A percentile compares a stretch with the other conserved stretches of the same genome.
Conservation (phyloP, 2,113 vertebrate species). For the Ptyas mucosa region DNA sequence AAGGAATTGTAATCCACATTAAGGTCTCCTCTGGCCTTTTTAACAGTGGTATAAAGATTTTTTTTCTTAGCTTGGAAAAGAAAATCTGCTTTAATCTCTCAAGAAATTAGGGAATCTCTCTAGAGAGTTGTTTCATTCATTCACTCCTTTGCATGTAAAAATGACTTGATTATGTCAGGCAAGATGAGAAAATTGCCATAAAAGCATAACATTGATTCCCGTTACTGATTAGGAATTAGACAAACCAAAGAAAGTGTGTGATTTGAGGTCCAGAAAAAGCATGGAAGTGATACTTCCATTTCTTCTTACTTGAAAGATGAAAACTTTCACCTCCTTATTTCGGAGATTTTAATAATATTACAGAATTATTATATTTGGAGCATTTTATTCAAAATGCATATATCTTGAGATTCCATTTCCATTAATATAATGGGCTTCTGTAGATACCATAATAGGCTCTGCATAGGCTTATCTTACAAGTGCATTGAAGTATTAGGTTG, state of each 20-base stretch:
- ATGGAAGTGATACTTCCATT: background rate
- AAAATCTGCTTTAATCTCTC: background rate
- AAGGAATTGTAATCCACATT: background rate
- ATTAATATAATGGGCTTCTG: background rate
- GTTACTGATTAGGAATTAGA: background rate
- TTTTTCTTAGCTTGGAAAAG: background rate
- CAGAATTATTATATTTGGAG: background rate
- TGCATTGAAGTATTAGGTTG: background rate
- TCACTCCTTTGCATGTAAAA: background rate
- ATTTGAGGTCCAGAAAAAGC: background rate
- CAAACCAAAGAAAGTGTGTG: background rate
- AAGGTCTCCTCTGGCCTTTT: background rate
- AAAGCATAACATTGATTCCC: background rate
- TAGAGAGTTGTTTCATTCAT: background rate
- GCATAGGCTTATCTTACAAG: background rate
- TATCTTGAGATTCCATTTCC: background rate
- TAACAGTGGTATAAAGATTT: background rate
- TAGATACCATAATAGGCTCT: background rate
- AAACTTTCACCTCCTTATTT: background rate
- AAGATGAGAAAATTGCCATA: background rate
- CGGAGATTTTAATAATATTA: background rate
- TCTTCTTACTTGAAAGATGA: background rate
- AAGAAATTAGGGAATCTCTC: background rate
- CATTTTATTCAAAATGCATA: background rate
- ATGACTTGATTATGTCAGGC: background rate